Percentiles rank a stretch among this genome's conserved stretches.
Evolutionary conservation across 2,888 invertebrate species (phyloP).

Genomic region (Geophilus truncorum): DNA sequence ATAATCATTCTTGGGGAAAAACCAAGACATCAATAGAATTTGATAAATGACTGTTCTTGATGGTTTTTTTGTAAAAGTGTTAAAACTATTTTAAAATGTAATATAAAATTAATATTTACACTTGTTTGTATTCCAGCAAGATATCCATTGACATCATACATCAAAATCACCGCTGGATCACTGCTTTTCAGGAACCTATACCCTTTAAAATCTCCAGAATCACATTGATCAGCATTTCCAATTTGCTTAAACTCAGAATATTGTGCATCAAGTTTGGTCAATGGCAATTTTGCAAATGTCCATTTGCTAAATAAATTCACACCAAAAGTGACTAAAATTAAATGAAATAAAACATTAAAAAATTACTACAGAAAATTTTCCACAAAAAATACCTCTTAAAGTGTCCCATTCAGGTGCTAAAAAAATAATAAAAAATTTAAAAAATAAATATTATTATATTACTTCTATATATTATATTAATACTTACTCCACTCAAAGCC

Average conservation of each 20-base stretch:
- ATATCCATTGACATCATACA: not conserved
- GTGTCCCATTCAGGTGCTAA: not conserved
- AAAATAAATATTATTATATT: not conserved
- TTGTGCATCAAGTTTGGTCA: not conserved
- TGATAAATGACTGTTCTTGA: no score
- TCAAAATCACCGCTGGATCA: not conserved
- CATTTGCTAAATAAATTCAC: not conserved
- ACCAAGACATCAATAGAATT: no score
- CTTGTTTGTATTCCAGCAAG: not conserved
- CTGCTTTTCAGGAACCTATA: not conserved
- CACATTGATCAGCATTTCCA: not conserved
- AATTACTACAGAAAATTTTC: not conserved
- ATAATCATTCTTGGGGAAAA: no score
- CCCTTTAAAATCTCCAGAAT: not conserved
- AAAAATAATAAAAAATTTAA: not conserved
- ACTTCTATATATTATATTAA: no score
- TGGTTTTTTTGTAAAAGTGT: no score
- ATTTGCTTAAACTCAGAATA: not conserved
- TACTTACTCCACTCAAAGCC: not conserved
- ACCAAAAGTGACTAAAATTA: not conserved
- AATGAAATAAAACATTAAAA: no score
- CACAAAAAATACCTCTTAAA: not conserved
- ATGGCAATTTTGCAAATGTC: not conserved
- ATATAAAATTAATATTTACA: no score
- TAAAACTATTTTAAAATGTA: no score